phyloP scores from a whole-genome alignment of 2,113 vertebrate species.

The Cynocephalus volans region DNA sequence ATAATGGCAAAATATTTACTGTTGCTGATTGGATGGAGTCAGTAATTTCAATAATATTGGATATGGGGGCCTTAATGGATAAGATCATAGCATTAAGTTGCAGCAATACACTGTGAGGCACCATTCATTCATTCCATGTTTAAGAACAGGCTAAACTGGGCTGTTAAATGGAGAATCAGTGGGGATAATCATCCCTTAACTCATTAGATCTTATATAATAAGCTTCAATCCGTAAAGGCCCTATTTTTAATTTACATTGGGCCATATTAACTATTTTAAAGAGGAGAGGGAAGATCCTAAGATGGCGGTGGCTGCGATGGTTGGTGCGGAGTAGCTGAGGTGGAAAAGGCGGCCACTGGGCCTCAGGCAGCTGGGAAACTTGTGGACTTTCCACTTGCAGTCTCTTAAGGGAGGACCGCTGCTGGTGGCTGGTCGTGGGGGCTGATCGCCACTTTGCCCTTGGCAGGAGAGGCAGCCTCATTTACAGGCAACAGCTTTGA shows the following conservation, averaged over 20 bases:
- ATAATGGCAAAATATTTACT: neutral
- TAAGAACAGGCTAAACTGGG: neutral
- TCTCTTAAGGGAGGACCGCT: too few species aligned
- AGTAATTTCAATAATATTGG: neutral
- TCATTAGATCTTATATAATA: neutral
- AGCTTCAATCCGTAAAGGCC: neutral
- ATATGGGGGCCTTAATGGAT: neutral
- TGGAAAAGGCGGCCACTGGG: too few species aligned
- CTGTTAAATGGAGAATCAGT: neutral
- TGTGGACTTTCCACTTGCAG: too few species aligned
- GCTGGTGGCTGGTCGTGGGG: too few species aligned
- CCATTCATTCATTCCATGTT: neutral
- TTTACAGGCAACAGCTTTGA: too few species aligned
- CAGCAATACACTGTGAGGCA: neutral
- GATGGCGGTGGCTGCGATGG: too few species aligned
- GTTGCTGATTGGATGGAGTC: neutral
- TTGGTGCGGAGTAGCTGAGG: too few species aligned
- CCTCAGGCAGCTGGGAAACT: too few species aligned
- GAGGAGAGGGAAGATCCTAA: too few species aligned
- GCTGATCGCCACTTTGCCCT: too few species aligned
- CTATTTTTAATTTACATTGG: neutral
- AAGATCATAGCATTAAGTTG: neutral
- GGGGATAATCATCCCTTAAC: neutral
- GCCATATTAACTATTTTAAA: conserved; percentile 6
- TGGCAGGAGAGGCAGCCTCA: too few species aligned